phyloP scores from a whole-genome alignment of 2,113 vertebrate species.

The Sceloporus tristichus region DNA sequence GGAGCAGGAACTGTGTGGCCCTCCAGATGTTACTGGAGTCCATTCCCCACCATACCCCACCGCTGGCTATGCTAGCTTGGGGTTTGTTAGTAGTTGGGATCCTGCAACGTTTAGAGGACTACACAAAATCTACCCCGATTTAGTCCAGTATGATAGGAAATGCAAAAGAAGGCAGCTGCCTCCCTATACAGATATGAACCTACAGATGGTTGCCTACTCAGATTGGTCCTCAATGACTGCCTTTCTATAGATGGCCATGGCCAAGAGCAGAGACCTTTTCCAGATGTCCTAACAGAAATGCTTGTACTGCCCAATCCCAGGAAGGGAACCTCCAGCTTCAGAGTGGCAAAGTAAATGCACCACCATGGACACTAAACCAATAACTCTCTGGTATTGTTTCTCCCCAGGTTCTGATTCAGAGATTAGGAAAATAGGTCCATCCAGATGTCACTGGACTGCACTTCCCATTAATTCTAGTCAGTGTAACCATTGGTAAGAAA shows the following conservation, averaged over 20 bases:
- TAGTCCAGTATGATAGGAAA: not conserved
- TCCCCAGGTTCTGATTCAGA: not conserved
- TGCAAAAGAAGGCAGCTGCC: not conserved
- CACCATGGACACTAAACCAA: rapidly evolving
- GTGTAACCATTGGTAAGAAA: not conserved
- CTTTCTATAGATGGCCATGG: not conserved
- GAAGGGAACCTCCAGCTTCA: not conserved
- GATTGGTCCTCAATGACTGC: no score
- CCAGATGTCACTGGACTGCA: not conserved
- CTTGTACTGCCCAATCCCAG: not conserved
- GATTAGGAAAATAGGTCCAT: not conserved
- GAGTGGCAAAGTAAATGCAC: not conserved
- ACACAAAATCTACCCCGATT: no score
- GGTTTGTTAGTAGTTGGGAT: no score
- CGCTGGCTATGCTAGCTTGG: no score
- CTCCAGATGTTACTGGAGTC: no score
- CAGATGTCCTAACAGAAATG: not conserved
- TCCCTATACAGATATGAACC: not conserved
- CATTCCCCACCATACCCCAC: no score
- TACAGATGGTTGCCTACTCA: not conserved
- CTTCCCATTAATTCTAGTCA: not conserved
- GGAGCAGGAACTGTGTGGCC: no score
- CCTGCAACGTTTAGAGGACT: no score
- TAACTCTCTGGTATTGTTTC: not conserved
- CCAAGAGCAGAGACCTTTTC: not conserved